Conservation (phyloP, 1,140 invertebrate genomes). For the Drosophila kanapiae region DNA sequence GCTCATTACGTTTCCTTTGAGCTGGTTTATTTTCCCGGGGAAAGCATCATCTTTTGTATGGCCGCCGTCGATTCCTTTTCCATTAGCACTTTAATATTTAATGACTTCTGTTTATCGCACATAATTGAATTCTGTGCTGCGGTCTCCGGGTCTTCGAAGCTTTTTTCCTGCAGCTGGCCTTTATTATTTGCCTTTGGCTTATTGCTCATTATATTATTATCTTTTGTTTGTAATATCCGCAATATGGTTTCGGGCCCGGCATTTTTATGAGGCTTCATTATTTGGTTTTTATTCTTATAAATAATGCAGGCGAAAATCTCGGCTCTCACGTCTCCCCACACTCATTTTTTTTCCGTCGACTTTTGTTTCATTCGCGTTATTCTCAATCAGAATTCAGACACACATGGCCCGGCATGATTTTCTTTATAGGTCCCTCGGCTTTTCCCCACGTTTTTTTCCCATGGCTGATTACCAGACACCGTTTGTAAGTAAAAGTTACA, state of each 20-base stretch:
- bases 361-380: conserved; percentile 53
- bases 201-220: conserved; percentile 80
- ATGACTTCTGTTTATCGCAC: conserved; percentile 79
- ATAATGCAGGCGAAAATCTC: conserved; percentile 63
- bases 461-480: conserved; percentile 25
- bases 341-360: conserved; percentile 2
- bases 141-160: conserved; percentile 13
- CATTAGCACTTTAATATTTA: conserved; percentile 81
- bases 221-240: conserved; percentile 78
- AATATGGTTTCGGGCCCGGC: conserved; percentile 55
- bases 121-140: conserved; percentile 70
- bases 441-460: background rate
- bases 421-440: conserved; percentile 56
- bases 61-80: conserved; percentile 55
- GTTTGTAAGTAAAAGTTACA: conserved; percentile 67
- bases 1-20: conserved; percentile 21
- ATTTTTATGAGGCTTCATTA: conserved; percentile 74
- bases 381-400: conserved; percentile 71
- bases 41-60: conserved; percentile 24
- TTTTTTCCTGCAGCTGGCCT: conserved; percentile 32
- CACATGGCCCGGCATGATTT: conserved; percentile 62
- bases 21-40: conserved; percentile 12
- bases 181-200: conserved; percentile 59
- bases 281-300: conserved; percentile 69
- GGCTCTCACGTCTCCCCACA: conserved; percentile 4